Percentiles rank a stretch among this genome's conserved stretches.
Conservation (phyloP, 2,113 vertebrate species). For the Seriola dumerili region DNA sequence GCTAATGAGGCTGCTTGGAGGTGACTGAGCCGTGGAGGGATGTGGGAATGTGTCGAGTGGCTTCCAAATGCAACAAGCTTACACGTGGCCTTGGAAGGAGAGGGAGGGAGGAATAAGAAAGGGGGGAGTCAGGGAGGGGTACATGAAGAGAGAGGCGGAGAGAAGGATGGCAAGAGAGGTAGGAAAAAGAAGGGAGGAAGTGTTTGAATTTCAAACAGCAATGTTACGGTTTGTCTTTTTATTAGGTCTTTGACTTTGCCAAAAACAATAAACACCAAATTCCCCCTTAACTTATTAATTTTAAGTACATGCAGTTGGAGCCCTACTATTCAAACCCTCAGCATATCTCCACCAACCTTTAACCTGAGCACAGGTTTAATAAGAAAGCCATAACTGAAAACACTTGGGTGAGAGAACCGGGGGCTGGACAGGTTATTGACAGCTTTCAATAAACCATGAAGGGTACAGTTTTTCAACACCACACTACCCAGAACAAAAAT, state of each 20-base stretch:
- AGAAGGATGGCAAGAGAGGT: neutral
- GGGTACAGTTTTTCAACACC: neutral
- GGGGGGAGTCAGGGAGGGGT: neutral
- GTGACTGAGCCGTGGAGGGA: constrained; percentile 62
- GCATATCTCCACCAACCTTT: neutral
- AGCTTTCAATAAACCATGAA: neutral
- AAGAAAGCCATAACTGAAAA: neutral
- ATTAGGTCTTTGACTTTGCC: too few relatives aligned
- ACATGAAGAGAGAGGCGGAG: neutral
- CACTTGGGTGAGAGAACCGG: neutral
- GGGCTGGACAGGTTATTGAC: neutral
- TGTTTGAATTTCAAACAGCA: too few relatives aligned
- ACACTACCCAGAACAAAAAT: neutral
- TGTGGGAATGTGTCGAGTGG: constrained; percentile 24
- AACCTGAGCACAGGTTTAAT: neutral
- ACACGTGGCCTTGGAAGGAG: constrained; percentile 15
- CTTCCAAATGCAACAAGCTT: constrained; percentile 29
- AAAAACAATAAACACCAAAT: too few relatives aligned
- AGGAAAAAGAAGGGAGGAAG: too few relatives aligned
- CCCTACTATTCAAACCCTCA: neutral
- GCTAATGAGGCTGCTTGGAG: constrained; percentile 70
- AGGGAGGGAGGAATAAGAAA: neutral
- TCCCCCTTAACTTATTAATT: too few relatives aligned
- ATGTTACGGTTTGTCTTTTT: too few relatives aligned
- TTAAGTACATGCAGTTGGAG: neutral